Percentiles rank a stretch among this genome's conserved stretches.
These are phyloP conservation scores for Danio choprae DNA, from an alignment of 2,797 vertebrate genomes.

Conservation along the genomic window DNA sequence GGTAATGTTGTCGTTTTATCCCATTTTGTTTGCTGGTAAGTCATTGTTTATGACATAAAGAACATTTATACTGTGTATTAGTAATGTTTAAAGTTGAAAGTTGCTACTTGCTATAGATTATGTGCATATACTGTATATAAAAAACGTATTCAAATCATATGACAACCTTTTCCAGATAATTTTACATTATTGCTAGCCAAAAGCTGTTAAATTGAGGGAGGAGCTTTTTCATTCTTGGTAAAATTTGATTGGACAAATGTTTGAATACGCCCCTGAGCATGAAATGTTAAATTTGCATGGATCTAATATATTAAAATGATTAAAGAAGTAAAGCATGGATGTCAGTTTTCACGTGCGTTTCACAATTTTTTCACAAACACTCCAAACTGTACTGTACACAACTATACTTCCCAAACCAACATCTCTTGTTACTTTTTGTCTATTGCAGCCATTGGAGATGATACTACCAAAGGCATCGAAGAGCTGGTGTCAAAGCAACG, in stretches of 20 bases:
- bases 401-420: too few species aligned
- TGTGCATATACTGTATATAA: too few species aligned
- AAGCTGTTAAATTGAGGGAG: neutral
- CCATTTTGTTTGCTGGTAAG: neutral
- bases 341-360: too few species aligned
- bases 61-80: neutral
- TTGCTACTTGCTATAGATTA: too few species aligned
- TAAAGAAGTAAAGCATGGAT: too few species aligned
- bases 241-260: conserved; percentile 10
- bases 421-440: too few species aligned
- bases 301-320: too few species aligned
- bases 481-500: conserved; percentile 85
- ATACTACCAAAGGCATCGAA: conserved; percentile 83
- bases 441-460: conserved; percentile 81
- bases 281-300: too few species aligned
- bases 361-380: too few species aligned
- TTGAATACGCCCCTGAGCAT: neutral
- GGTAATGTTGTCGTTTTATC: conserved; percentile 73
- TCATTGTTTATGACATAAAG: neutral
- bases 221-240: neutral
- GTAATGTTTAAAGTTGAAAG: too few species aligned
- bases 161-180: neutral
- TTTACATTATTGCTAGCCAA: neutral
- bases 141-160: too few species aligned
- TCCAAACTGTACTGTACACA: too few species aligned